Evolutionary conservation across 2,888 invertebrate genomes (phyloP), one percentile per base, ranked within the genome.

Genomic region (Pammene fasciana): DNA sequence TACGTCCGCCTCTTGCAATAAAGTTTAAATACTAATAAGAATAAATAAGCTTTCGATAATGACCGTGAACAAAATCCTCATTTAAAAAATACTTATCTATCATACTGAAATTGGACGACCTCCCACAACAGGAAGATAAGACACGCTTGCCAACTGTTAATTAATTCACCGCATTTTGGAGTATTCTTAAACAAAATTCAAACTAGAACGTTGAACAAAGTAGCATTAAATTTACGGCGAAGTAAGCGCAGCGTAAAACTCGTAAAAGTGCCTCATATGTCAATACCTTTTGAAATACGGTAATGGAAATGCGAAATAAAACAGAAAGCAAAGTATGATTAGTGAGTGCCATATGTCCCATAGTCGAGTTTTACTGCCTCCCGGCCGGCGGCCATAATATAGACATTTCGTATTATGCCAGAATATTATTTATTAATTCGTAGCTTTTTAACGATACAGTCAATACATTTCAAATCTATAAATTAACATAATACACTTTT

Each of bases 221-320:
- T 84, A 83, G 82, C 83, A 82, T 87, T 83, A 83, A 86, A 88
- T 86, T 86, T 83, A 86, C 81, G 83, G 79, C 80, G 78, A 80
- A 84, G 81, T 83, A 83, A 84, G 82, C 81, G 82, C 81, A 81
- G 80, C 82, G 86, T 86, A 83, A 86, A 87, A 89, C 87, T 89
- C 91, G 84, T 92, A 92, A 92, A 92, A 90, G 89, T 89, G 90
- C 88, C 90, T 84, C 91, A 88, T 90, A 88, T 88, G 91, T 92
- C 92, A 92, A 92, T 92, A 92, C 89, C 85, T 91, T 90, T 89
- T 91, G 92, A 91, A 92, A 91, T 92, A 92, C 88, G 89, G 86
- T 92, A 92, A 92, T 92, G 92, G 92, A 92, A 92, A 92, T 91
- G 87, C 87, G 90, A 89, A 91, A 91, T 92, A 92, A 92, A 92